Evolutionary conservation across 2,113 vertebrate genomes (phyloP), one percentile per base, ranked within the genome.

Genomic region (Corvus cornix): DNA sequence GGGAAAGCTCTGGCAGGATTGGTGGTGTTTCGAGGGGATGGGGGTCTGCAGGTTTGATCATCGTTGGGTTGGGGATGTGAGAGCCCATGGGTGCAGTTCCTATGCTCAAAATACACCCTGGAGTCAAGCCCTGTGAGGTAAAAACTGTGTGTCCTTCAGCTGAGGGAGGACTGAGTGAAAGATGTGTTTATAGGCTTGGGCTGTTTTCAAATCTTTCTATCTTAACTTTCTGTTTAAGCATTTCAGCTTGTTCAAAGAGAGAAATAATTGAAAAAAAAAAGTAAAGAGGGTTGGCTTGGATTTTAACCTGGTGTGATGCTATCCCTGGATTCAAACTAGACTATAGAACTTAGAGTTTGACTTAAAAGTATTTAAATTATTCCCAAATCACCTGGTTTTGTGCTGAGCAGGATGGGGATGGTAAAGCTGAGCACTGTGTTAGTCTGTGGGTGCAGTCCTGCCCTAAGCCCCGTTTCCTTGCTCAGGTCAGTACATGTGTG

Each of bases 61-160:
- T 30, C 4, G 2, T 9, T 6, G 3, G 13, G 27, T 6, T 73
- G 64, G 72, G 60, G 35, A 74, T 3, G 1, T 44, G 52, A 76
- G 64, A 67, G 58, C 56, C 56, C 62, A 41, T 20, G 43, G 56
- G 27, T 30, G 10, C 16, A 26, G 21, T 35, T 72, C 1, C 0
- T 48, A 39, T 72, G 53, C 69, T 75, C 49, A 41, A 94, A 81
- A 78, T 37, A 7, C 35, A 28, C 14, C 79, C 76, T 48, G 17
- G 59, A 37, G 39, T 59, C 43, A 31, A 49, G 56, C 35, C 3
- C n/a, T 22, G 19, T 7, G 41, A 4, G 18, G 12, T 35, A 3
- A 0, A 14, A 69, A n/a, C n/a, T 59, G 23, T 6, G 3, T 23
- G 16, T 3, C 1, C 52, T 78, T 56, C 2, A 16, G 48, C n/a